Evolutionary conservation across 2,797 vertebrate genomes (phyloP), one percentile per base, ranked within the genome.

Genomic region (Gastrophryne carolinensis): DNA sequence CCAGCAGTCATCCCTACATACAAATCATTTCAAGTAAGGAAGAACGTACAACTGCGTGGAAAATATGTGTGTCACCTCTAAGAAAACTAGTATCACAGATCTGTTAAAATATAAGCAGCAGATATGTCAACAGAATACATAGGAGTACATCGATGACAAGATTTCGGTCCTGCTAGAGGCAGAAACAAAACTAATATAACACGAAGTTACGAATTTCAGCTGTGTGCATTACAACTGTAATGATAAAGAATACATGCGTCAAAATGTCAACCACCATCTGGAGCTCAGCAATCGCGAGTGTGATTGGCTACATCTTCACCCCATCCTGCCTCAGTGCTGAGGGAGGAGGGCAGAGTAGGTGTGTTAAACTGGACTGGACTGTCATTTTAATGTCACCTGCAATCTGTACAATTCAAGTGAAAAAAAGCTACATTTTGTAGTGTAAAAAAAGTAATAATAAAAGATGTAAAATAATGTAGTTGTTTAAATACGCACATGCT

Each of bases 81-180:
- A 53, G 19, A 47, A 66, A 73, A 58, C 4, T 34, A 47, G 67
- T 49, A 66, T 58, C 35, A 74, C 35, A 64, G 17, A 56, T 63
- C 34, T 74, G 62, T 53, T 67, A 50, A 26, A 29, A 15, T 17
- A 57, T 47, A 23, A 56, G 37, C 62, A 32, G 21, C 11, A 41
- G 27, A 58, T 65, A 47, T 74, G 62, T 74, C 72, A 66, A 65
- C 35, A 65, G 49, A 64, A 44, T 49, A 37, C 24, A 47, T 35
- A 62, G 58, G 57, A 56, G 26, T 19, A 32, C 21, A 41, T 49
- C 8, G 4, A 39, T 54, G 65, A 53, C 49, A 68, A 39, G 50
- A 74, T 27, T 39, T 39, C 19, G 65, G 34, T 53, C 24, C 32
- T 62, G 57, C 58, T 49, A 64, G n/a, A 72, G 68, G 41, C 71